Percentiles rank a stretch among this genome's conserved stretches.
Conservation (phyloP, 2,113 vertebrate species). For the Heliornis fulica region DNA sequence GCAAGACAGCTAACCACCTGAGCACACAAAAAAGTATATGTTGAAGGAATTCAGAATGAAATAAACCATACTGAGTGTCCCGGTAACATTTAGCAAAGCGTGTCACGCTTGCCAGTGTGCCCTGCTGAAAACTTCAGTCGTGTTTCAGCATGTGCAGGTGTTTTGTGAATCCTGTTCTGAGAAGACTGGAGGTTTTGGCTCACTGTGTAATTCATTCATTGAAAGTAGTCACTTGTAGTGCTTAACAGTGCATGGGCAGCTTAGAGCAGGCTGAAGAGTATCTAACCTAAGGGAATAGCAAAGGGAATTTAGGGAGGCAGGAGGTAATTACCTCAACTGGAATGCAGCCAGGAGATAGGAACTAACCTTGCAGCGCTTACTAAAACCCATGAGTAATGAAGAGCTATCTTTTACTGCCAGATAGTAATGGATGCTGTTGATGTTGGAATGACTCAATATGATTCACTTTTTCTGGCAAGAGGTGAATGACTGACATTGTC, state of each 20-base stretch:
- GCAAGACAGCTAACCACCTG: background rate
- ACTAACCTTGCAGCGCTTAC: background rate
- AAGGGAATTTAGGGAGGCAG: background rate
- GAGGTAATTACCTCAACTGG: background rate
- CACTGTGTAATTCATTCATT: background rate
- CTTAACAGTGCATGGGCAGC: background rate
- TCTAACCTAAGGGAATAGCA: background rate
- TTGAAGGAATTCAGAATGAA: background rate
- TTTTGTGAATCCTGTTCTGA: background rate
- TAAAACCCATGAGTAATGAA: background rate
- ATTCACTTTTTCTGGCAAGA: background rate
- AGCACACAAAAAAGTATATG: background rate
- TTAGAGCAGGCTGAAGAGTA: background rate
- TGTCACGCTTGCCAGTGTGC: fast-evolving
- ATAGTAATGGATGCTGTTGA: background rate
- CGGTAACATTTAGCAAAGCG: background rate
- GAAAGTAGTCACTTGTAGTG: background rate
- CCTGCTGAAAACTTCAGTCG: background rate
- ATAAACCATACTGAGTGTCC: background rate
- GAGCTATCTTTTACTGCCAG: background rate
- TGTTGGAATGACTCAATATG: background rate
- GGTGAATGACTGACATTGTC: background rate
- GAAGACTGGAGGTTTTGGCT: background rate
- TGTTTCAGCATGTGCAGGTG: background rate
- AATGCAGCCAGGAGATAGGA: background rate